These are phyloP conservation scores for Corvus hawaiiensis DNA, from an alignment of 2,113 vertebrate species.

Conservation along the genomic window DNA sequence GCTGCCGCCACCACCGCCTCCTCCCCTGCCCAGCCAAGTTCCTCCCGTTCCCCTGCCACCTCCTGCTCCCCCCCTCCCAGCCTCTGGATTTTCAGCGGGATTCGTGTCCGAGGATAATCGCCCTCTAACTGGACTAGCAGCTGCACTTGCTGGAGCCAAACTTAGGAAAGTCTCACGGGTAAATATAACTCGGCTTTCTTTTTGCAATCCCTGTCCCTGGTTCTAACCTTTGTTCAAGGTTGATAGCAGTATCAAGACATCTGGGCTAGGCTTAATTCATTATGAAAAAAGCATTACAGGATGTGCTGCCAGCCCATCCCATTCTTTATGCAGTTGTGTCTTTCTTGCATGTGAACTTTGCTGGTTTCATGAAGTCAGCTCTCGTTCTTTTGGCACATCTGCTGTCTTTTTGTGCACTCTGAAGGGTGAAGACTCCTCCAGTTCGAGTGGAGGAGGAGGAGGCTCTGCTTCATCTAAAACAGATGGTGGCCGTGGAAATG, in stretches of 20 bases:
- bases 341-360: not conserved
- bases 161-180: slow-evolving; percentile 94
- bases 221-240: not conserved
- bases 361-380: not conserved
- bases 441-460: slow-evolving; percentile 67
- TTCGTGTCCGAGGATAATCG: slow-evolving; percentile 80
- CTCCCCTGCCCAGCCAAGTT: slow-evolving; percentile 76
- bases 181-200: slow-evolving; percentile 47
- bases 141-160: slow-evolving; percentile 93
- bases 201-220: accelerated
- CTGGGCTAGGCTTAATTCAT: not conserved
- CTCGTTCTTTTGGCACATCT: not conserved
- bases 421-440: slow-evolving; percentile 84
- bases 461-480: slow-evolving; percentile 76
- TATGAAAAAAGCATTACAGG: not conserved
- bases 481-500: slow-evolving; percentile 87
- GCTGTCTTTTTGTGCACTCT: slow-evolving; percentile 26
- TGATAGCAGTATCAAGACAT: not conserved
- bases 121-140: slow-evolving; percentile 87
- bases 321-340: not conserved
- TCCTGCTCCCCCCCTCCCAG: slow-evolving; percentile 90
- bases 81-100: slow-evolving; percentile 79
- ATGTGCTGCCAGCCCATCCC: not conserved
- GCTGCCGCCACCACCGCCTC: slow-evolving; percentile 74
- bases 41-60: slow-evolving; percentile 77